Base-by-base conservation (phyloP, 1,140 invertebrate genomes). In the Euwallacea similis region DNA sequence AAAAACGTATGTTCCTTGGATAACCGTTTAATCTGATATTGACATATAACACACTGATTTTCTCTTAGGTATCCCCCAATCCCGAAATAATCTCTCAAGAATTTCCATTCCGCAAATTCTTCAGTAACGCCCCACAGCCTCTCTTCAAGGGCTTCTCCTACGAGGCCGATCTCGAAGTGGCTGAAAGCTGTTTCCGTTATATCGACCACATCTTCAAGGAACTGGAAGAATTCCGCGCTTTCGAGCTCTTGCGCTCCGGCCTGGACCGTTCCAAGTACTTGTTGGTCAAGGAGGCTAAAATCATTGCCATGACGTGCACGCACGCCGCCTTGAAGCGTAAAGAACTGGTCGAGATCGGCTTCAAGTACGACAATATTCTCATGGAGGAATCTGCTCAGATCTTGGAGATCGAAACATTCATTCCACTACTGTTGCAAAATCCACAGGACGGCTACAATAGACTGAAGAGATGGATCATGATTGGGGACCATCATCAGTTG, bases 331-430 rank as follows among this genome's bases (percentile, higher is more conserved):
- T 99, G 0, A 99, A 98, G 81, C 87, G 98, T 46, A 91, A 95
- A 66, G 98, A 99, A 82, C 85, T 99, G 0, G 97, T 99, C 0
- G 93, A 98, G 78, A 89, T 98, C 78, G 88, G 91, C 67, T 98
- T 97, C 79, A 96, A 97, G 81, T 99, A 98, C 83, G 98, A 99
- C 81, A 99, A 99, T 81, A 99, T 99, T 65, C 82, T 99, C 0
- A 99, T 99, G 97, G 98, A 99, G 85, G 98, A 99, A 84, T 90
- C 97, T 0, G 98, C 97, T 0, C 98, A 99, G 84, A 99, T 99
- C 76, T 84, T 99, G 15, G 98, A 99, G 85, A 99, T 99, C 67
- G 98, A 99, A 85, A 99, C 98, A 0, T 99, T 99, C 79, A 99
- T 99, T 79, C 98, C 98, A 0, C 84, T 99, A 7, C 84, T 99